phyloP scores from a whole-genome alignment of 2,888 invertebrate species.

The Monoplex corrugatus region DNA sequence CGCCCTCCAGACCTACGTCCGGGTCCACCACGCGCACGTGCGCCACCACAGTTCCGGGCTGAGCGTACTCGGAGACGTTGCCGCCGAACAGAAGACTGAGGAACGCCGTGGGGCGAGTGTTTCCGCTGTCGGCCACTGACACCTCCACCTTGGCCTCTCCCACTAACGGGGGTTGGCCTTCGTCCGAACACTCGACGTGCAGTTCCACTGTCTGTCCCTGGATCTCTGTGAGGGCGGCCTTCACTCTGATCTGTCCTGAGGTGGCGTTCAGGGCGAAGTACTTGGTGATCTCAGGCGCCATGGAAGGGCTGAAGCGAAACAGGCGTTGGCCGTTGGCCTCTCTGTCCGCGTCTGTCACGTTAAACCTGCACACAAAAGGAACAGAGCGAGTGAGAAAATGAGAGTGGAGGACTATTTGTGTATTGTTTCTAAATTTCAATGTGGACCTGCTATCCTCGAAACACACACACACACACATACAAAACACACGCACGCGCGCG shows the following conservation, averaged over 20 bases:
- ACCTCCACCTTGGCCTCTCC: slow-evolving; percentile 69
- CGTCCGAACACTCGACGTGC: slow-evolving; percentile 70
- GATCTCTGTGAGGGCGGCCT: slow-evolving; percentile 64
- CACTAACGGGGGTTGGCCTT: slow-evolving; percentile 66
- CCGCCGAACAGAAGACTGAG: slow-evolving; percentile 71
- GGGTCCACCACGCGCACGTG: slow-evolving; percentile 70
- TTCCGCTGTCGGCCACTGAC: slow-evolving; percentile 91
- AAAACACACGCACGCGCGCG: background rate
- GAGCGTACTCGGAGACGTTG: slow-evolving; percentile 70
- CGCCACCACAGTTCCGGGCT: slow-evolving; percentile 72
- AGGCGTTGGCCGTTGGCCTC: slow-evolving; percentile 87
- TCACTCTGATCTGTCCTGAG: slow-evolving; percentile 68
- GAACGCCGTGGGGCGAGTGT: slow-evolving; percentile 90
- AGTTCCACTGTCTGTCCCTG: slow-evolving; percentile 64
- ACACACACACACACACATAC: slow-evolving; percentile 20
- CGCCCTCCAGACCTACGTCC: slow-evolving; percentile 73
- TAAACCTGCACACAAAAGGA: slow-evolving; percentile 83
- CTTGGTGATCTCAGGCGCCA: slow-evolving; percentile 61
- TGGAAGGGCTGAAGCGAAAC: slow-evolving; percentile 79
- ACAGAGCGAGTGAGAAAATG: no score
- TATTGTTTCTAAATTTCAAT: no score
- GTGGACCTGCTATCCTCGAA: no score
- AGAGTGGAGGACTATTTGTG: no score
- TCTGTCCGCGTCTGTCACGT: slow-evolving; percentile 91
- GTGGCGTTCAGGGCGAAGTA: slow-evolving; percentile 65